phyloP scores from a whole-genome alignment of 1,140 invertebrate species.

The Drosophila leontia region DNA sequence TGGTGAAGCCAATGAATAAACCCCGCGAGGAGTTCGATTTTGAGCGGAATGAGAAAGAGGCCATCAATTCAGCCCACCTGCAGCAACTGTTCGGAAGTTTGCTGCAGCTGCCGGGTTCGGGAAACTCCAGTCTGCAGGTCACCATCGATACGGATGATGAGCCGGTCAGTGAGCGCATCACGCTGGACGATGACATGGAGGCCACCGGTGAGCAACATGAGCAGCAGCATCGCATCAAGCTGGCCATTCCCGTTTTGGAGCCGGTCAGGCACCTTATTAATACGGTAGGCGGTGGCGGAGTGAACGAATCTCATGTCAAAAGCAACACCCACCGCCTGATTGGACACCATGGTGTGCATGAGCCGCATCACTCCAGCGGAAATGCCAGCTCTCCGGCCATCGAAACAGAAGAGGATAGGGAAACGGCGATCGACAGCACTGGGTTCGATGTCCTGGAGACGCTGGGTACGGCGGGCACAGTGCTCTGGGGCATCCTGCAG shows the following conservation, averaged over 20 bases:
- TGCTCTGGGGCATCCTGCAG: constrained; percentile 60
- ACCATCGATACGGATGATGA: constrained; percentile 57
- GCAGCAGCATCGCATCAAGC: constrained; percentile 62
- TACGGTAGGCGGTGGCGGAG: constrained; percentile 66
- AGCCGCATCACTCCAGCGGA: constrained; percentile 40
- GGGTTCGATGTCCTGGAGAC: constrained; percentile 72
- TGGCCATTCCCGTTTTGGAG: constrained; percentile 73
- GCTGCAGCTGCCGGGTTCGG: constrained; percentile 43
- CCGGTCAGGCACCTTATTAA: constrained; percentile 75
- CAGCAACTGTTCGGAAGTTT: constrained; percentile 59
- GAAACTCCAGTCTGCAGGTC: constrained; percentile 35
- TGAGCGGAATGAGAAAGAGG: constrained; percentile 65
- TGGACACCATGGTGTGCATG: constrained; percentile 62
- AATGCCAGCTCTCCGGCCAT: constrained; percentile 69
- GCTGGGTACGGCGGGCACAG: constrained; percentile 56
- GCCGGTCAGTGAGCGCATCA: constrained; percentile 48
- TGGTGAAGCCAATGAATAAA: constrained; percentile 37
- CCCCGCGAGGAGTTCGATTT: constrained; percentile 63
- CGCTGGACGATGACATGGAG: constrained; percentile 52
- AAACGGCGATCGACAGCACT: constrained; percentile 73
- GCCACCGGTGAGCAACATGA: constrained; percentile 59
- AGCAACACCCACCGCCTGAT: constrained; percentile 64
- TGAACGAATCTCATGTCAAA: constrained; percentile 69
- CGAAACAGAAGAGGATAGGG: constrained; percentile 78
- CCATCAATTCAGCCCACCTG: constrained; percentile 57